Base-by-base conservation (phyloP, 2,113 vertebrate species). In the Petroica traversi region DNA sequence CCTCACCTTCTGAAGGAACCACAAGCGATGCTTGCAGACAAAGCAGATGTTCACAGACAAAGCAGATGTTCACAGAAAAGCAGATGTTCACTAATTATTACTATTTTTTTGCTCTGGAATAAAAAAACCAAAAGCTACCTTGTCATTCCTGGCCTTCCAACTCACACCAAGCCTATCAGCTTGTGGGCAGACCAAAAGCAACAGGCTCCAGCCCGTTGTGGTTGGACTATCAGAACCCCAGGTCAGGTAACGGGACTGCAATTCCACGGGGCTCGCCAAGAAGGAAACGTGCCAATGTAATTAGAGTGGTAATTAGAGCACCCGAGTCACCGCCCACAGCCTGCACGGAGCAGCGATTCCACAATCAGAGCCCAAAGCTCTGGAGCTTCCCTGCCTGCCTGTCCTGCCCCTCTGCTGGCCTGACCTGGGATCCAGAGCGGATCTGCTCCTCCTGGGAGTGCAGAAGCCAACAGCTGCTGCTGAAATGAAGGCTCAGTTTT, bases 271-370 rank as follows among this genome's bases (percentile, higher is more conserved):
- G 78, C 91, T 95, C 36, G 86, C 94, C 95, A 96, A 95, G 79
- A 87, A 83, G 94, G 89, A 95, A 96, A 80, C 68, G 38, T 52
- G 93, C 95, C 96, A 95, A 25, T 75, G 94, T 95, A 97, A 95
- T 97, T 97, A 95, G 12, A 92, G 89, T 9, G 89, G 94, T 96
- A 97, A 96, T 97, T 97, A 95, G 24, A 97, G 95, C 95, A 92
- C 91, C 12, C 29, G 68, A 97, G 95, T 95, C 89, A 93, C 94
- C 86, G 8, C 95, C 96, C 96, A 96, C 96, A 84, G 89, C 23
- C 92, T 88, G 91, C 86, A 77, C 51, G 22, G 61, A 77, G 85
- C 95, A 86, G 15, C 6, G 86, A 81, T 89, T 95, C 69, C 91
- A 92, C 83, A 92, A 92, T 95, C 89, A 87, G 91, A 95, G 57